Base-by-base conservation (phyloP, 64 coral and sea anemone genomes). In the Porites lutea region DNA sequence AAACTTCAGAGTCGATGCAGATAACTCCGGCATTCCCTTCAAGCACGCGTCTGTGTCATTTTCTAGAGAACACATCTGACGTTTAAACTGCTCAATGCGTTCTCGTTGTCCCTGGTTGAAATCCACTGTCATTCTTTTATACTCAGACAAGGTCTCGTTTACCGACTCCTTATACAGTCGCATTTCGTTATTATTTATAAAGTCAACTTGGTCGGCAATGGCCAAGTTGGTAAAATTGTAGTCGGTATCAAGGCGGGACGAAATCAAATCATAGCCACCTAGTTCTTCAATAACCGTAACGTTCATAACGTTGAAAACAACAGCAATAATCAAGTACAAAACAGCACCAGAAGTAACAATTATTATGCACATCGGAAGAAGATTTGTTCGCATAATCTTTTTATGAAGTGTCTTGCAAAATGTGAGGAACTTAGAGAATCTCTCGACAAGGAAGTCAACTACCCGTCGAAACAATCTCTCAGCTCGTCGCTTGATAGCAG, bases 261-360 rank as follows among this genome's bases (percentile, higher is more conserved):
- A 59, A 2, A 91, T 79, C 21, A 91, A 43, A 49, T 52, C 59
- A 44, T 87, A 95, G 2, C 93, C 93, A 5, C 93, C 93, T 3
- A 95, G 20, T 50, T 91, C 93, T 64, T 95, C 93, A 3, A 95
- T 95, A 63, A 95, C 89, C 5, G 82, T 87, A 19, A 95, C 89
- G 65, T 95, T 95, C 71, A 95, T 91, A 0, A 95, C 89, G 65
- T 91, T 95, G 18, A 88, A 82, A 9, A 82, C 52, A 18, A 91
- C 10, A 81, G 82, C 74, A 45, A 95, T 79, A 2, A 79, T 27
- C 52, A 95, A 44, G 79, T 95, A 95, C 3, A 95, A 5, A 14
- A 60, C 46, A 11, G 78, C 84, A 3, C 75, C 66, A 4, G 74
- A 89, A 1, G 86, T 22, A 8, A 22, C 89, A 18, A 76, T 50